Percentiles rank a stretch among this genome's conserved stretches.
Evolutionary conservation across 2,113 vertebrate genomes (phyloP).

Genomic region (Lonchura striata): DNA sequence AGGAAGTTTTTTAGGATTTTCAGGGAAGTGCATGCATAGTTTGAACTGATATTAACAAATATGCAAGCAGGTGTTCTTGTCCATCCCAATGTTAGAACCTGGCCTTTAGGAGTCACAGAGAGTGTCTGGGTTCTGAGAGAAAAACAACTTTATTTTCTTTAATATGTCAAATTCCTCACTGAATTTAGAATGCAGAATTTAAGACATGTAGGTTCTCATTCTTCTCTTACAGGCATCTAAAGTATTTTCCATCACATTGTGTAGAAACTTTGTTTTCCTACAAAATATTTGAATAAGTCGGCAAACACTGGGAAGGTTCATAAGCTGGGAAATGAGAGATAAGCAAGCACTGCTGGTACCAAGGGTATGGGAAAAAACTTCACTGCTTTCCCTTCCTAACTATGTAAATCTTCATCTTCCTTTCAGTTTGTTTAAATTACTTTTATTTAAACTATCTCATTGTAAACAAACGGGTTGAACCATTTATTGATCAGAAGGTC

Average conservation of each 20-base stretch:
- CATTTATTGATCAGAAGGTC: neutral
- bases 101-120: neutral
- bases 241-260: neutral
- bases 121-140: neutral
- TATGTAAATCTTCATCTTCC: neutral
- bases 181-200: neutral
- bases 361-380: neutral
- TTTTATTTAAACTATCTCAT: neutral
- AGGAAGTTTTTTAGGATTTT: neutral
- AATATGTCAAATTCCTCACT: neutral
- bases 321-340: neutral
- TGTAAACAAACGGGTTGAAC: neutral
- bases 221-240: neutral
- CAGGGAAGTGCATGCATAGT: neutral
- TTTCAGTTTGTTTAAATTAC: neutral
- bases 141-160: neutral
- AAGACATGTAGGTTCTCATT: neutral
- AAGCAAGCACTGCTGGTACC: neutral
- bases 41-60: neutral
- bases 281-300: neutral
- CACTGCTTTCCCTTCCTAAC: neutral
- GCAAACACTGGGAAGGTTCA: neutral
- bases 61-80: neutral
- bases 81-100: neutral
- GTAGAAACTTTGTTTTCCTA: neutral